These are phyloP conservation scores for Actinemys pallida DNA, from an alignment of 2,113 vertebrate genomes.

Conservation along the genomic window DNA sequence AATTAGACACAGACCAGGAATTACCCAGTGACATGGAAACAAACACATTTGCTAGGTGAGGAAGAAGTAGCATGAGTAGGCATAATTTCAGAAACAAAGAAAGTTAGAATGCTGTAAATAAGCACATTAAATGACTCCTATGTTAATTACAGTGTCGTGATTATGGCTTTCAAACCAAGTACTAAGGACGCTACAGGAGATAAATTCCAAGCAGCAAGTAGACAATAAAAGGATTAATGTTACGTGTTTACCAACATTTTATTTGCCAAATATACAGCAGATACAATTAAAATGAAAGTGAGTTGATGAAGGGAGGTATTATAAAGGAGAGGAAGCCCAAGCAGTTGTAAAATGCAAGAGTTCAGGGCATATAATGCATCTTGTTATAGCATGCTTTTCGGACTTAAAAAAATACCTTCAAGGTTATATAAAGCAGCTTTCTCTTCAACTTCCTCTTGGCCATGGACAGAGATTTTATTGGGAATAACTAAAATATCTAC, in stretches of 20 bases:
- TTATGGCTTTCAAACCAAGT: not conserved
- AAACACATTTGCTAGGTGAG: not conserved
- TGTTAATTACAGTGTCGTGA: not conserved
- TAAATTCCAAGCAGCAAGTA: not conserved
- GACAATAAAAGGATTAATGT: not conserved
- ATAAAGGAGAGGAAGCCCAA: not conserved
- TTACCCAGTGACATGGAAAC: not conserved
- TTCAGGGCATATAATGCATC: not conserved
- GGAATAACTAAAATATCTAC: constrained; percentile 27
- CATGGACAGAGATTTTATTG: not conserved
- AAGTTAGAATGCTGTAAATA: constrained; percentile 1
- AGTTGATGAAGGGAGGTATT: not conserved
- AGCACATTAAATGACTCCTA: not conserved
- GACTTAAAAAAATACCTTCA: not conserved
- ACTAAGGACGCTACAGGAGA: not conserved
- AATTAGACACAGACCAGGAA: not conserved
- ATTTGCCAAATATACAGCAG: not conserved
- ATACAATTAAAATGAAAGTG: not conserved
- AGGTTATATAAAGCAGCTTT: constrained; percentile 6
- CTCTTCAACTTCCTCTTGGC: not conserved
- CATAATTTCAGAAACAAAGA: not conserved
- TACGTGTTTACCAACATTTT: not conserved
- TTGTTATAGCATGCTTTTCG: not conserved
- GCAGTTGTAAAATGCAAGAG: not conserved
- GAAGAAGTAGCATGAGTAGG: rapidly evolving